phyloP scores from a whole-genome alignment of 2,888 invertebrate species.

The Ganaspis brasiliensis region DNA sequence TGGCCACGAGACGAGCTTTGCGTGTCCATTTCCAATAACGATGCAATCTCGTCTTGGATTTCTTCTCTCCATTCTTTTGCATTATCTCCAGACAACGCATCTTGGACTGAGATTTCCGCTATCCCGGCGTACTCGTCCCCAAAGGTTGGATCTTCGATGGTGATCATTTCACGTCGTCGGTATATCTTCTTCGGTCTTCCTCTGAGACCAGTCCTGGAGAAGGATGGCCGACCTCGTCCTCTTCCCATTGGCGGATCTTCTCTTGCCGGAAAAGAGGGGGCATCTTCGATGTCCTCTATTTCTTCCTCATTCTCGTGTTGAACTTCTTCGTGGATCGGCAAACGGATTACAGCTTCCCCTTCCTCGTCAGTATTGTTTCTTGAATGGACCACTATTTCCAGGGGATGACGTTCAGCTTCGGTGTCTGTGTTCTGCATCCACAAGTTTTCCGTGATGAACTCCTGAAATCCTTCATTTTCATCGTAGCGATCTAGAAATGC shows the following conservation, averaged over 20 bases:
- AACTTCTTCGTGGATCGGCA: no score
- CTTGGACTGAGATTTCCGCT: background rate
- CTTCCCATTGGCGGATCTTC: background rate
- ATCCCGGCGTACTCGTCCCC: slow-evolving; percentile 13
- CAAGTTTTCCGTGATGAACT: no score
- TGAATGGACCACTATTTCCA: no score
- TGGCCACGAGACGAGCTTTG: background rate
- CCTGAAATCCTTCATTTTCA: background rate
- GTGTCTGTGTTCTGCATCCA: no score
- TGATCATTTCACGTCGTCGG: no score
- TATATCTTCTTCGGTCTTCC: no score
- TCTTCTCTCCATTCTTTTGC: background rate
- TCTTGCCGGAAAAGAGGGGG: background rate
- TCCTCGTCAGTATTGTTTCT: no score
- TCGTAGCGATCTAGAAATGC: background rate
- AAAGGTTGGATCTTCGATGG: background rate
- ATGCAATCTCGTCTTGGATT: background rate
- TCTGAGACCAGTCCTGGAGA: no score
- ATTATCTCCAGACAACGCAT: background rate
- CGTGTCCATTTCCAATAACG: background rate
- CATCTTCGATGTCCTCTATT: background rate
- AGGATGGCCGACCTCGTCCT: background rate
- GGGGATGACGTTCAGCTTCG: no score
- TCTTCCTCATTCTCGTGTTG: background rate
- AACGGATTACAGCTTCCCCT: no score